These are phyloP conservation scores for Babyrousa celebensis DNA, from an alignment of 2,797 vertebrate species.

Conservation along the genomic window DNA sequence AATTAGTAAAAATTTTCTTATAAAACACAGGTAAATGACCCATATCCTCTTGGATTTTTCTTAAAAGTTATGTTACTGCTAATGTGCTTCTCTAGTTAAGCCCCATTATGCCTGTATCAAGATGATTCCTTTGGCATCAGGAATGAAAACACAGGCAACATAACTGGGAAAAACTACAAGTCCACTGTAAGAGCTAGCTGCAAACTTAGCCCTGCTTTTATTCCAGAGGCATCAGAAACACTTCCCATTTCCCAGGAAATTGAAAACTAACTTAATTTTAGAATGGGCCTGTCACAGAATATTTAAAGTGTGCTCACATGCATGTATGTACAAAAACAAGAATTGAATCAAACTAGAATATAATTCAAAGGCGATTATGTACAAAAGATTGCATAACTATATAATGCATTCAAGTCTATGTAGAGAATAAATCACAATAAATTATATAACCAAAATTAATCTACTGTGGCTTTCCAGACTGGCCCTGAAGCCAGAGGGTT, in stretches of 20 bases:
- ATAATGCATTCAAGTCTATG: conserved; percentile 64
- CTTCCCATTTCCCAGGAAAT: conserved; percentile 50
- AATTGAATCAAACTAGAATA: conserved; percentile 63
- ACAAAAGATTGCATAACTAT: conserved; percentile 26
- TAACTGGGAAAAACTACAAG: not conserved
- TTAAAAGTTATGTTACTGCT: not conserved
- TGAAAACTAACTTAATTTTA: conserved; percentile 71
- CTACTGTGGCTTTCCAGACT: conserved; percentile 62
- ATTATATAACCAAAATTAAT: conserved; percentile 78
- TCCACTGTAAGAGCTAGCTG: not conserved
- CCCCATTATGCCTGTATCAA: too few relatives aligned
- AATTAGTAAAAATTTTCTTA: not conserved
- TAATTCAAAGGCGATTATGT: conserved; percentile 62
- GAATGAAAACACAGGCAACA: not conserved
- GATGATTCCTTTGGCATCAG: not conserved
- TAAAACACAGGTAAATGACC: not conserved
- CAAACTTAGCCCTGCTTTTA: not conserved
- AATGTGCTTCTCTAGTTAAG: conserved; percentile 27
- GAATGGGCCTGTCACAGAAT: not conserved
- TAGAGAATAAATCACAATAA: conserved; percentile 67
- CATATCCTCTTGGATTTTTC: not conserved
- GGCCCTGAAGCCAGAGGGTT: conserved; percentile 4
- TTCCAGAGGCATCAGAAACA: conserved; percentile 23
- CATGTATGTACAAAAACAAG: conserved; percentile 1
- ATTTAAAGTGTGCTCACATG: conserved; percentile 12